Evolutionary conservation across 2,113 vertebrate species (phyloP), one percentile per base, ranked within the genome.

Genomic region (Ptilonorhynchus violaceus): DNA sequence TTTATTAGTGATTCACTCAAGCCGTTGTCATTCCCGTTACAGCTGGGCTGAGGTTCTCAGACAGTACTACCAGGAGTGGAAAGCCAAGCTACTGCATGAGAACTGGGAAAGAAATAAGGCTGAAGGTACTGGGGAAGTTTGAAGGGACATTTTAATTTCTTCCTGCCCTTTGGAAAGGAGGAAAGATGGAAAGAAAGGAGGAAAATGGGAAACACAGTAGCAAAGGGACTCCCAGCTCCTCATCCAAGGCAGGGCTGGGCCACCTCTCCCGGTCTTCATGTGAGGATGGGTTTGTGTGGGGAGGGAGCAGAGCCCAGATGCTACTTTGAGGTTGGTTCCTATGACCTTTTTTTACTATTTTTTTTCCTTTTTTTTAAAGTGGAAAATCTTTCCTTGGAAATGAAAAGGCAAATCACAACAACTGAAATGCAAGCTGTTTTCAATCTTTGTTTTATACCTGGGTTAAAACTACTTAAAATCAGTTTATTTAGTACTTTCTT

Each of bases 51-150:
- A 44, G 62, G 17, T 10, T 23, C 46, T 23, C 70, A 17, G 46
- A 24, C n/a, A 25, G 25, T 3, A 0, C 41, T 9, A 0, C 3
- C 44, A 21, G 28, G 53, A 39, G 44, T 10, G 63, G 9, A 42
- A 82, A 67, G 15, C 7, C 27, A 23, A 80, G 44, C 10, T 6
- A 3, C 2, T 20, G 15, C 4, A 0, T 4, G 33, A 30, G 27
- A 24, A 13, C 1, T 4, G 63, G n/a, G 74, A 17, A 50, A 64
- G 53, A 28, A 52, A 63, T 5, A 7, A 19, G 30, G 12, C 28
- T 52, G 47, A 24, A 41, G 37, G 19, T 3, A 4, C 31, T 11
- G 6, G 5, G 30, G 12, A 41, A 4, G 23, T 14, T 56, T 47
- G 35, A 82, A 74, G 30, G 69, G 59, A 22, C 0, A 0, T 37